A percentile compares a stretch with the other conserved stretches of the same genome.
These are phyloP conservation scores for Drosophila prostipennis DNA, from an alignment of 2,888 invertebrate genomes.

Conservation along the genomic window DNA sequence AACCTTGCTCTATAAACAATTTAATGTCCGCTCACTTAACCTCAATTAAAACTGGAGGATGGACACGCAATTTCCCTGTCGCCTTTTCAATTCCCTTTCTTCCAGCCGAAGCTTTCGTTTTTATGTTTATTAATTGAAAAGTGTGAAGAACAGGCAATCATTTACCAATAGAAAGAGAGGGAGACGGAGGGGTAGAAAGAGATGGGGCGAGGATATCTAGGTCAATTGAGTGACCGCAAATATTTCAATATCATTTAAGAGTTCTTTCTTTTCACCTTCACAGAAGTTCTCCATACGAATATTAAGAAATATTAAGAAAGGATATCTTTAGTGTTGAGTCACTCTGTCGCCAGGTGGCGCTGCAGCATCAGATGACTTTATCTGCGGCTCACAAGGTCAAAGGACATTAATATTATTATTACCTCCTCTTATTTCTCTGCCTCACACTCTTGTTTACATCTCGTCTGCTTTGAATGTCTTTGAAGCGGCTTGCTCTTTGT, in stretches of 20 bases:
- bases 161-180: slow-evolving; percentile 21
- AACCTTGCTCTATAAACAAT: slow-evolving; percentile 70
- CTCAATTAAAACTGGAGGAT: slow-evolving; percentile 54
- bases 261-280: neutral
- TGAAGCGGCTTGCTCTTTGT: slow-evolving; percentile 34
- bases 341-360: slow-evolving; percentile 21
- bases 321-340: slow-evolving; percentile 43
- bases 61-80: slow-evolving; percentile 53
- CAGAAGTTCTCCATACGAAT: neutral
- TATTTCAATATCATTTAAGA: slow-evolving; percentile 10
- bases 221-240: slow-evolving; percentile 32
- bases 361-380: slow-evolving; percentile 59
- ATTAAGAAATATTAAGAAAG: neutral
- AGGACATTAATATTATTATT: slow-evolving; percentile 52
- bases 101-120: slow-evolving; percentile 10
- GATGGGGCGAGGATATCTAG: slow-evolving; percentile 8
- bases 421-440: neutral
- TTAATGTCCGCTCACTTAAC: slow-evolving; percentile 61
- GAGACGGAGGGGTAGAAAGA: neutral
- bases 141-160: slow-evolving; percentile 29
- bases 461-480: slow-evolving; percentile 58
- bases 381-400: slow-evolving; percentile 64
- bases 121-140: slow-evolving; percentile 50
- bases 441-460: slow-evolving; percentile 10
- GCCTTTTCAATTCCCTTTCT: slow-evolving; percentile 2